A percentile compares a stretch with the other conserved stretches of the same genome.
These are phyloP conservation scores for Xylota segnis DNA, from an alignment of 2,888 invertebrate species.

Conservation along the genomic window DNA sequence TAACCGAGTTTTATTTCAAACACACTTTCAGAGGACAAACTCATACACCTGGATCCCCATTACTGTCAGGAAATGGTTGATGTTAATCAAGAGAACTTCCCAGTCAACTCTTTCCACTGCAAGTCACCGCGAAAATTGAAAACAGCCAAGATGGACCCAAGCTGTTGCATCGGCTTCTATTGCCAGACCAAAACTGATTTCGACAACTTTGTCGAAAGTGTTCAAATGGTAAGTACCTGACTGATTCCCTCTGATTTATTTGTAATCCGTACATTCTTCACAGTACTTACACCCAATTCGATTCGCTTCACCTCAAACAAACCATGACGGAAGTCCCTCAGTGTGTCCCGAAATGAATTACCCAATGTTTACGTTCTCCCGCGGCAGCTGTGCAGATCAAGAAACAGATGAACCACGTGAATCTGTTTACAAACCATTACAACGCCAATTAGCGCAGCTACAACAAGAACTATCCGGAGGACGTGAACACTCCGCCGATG, in stretches of 20 bases:
- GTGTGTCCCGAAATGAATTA: conserved; percentile 86
- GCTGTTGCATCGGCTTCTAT: conserved; percentile 96
- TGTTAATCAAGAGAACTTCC: conserved; percentile 91
- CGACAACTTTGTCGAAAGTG: conserved; percentile 89
- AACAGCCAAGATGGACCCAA: conserved; percentile 95
- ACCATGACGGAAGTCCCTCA: conserved; percentile 74
- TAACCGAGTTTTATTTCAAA: too few relatives aligned
- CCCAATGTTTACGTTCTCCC: conserved; percentile 93
- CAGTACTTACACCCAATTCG: conserved; percentile 86
- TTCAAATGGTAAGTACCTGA: conserved; percentile 86
- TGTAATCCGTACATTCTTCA: conserved; percentile 75
- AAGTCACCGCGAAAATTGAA: conserved; percentile 93
- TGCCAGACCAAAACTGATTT: conserved; percentile 91
- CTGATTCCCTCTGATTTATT: too few relatives aligned
- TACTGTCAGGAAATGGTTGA: conserved; percentile 96
- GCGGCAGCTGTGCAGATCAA: conserved; percentile 88
- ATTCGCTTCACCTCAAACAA: conserved; percentile 79
- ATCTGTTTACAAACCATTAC: conserved; percentile 86
- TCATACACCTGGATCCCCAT: conserved; percentile 97
- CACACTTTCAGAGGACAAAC: conserved; percentile 89
- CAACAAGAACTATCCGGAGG: conserved; percentile 85
- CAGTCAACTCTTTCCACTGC: conserved; percentile 93
- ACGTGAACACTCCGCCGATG: conserved; percentile 85
- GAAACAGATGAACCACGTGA: conserved; percentile 81
- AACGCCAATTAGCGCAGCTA: conserved; percentile 86